Percentiles rank a stretch among this genome's conserved stretches.
These are phyloP conservation scores for Leptinotarsa rubiginosa DNA, from an alignment of 2,888 invertebrate species.

Conservation along the genomic window DNA sequence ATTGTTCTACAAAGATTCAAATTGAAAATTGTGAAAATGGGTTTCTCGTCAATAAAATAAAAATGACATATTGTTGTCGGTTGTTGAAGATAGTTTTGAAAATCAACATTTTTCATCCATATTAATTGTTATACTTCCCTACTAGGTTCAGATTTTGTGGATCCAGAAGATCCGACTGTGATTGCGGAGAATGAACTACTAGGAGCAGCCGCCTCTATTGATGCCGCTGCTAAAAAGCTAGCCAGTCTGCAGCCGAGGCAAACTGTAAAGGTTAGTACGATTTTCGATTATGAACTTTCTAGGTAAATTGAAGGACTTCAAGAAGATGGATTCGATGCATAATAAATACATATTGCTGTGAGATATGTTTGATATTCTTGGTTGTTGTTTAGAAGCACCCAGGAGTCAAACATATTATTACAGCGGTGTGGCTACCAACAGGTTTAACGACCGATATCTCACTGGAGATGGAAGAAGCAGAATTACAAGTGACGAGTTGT, in stretches of 20 bases:
- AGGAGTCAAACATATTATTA: conserved; percentile 99
- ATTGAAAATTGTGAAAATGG: too few species aligned
- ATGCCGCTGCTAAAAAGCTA: conserved; percentile 96
- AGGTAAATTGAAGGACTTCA: background rate
- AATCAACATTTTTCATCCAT: too few species aligned
- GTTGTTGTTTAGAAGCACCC: conserved; percentile 94
- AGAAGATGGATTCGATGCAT: conserved; percentile 14
- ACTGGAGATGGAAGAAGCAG: background rate
- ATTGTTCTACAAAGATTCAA: too few species aligned
- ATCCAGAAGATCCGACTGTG: conserved; percentile 96
- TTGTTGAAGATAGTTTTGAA: too few species aligned
- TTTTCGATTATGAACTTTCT: too few species aligned
- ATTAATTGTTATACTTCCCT: background rate
- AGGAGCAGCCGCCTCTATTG: conserved; percentile 97
- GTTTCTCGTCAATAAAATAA: too few species aligned
- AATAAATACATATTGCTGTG: conserved; percentile 70
- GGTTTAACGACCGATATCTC: background rate
- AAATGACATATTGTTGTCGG: too few species aligned
- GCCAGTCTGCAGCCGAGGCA: conserved; percentile 90
- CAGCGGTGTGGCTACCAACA: conserved; percentile 68
- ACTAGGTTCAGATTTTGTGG: conserved; percentile 90
- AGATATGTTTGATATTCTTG: conserved; percentile 99
- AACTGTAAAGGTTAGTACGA: conserved; percentile 76
- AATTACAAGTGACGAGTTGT: background rate
- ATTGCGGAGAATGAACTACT: conserved; percentile 97